Conservation (phyloP, 2,888 invertebrate genomes). For the Diachrysia chrysitis region DNA sequence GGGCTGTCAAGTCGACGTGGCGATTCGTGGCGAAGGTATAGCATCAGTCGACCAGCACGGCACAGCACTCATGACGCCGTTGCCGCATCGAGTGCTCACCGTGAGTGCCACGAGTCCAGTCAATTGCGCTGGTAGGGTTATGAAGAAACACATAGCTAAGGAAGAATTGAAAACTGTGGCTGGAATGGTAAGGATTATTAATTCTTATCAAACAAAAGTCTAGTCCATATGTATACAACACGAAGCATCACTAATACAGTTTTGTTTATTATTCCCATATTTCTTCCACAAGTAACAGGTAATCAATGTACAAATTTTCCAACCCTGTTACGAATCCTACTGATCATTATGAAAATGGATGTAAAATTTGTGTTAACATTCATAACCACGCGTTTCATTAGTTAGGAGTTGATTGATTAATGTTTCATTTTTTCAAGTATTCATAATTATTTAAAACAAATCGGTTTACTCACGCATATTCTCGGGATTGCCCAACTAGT, state of each 20-base stretch:
- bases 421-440: not conserved
- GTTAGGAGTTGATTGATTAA: not conserved
- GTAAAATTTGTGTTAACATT: not conserved
- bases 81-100: constrained; percentile 68
- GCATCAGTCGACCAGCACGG: constrained; percentile 77
- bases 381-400: not conserved
- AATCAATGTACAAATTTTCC: no score
- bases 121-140: constrained; percentile 77
- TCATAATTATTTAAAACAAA: no score
- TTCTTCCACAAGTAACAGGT: no score
- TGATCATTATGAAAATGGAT: not conserved
- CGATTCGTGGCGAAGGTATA: constrained; percentile 73
- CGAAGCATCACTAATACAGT: no score
- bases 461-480: no score
- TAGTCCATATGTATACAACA: not conserved
- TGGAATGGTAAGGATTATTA: constrained; percentile 68
- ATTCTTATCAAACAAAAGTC: not conserved
- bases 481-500: no score
- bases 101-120: constrained; percentile 67
- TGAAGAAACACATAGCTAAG: constrained; percentile 67
- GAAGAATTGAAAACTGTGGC: constrained; percentile 72
- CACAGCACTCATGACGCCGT: constrained; percentile 79
- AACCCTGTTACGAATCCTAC: not conserved
- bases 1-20: constrained; percentile 87
- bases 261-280: no score